These are phyloP conservation scores for Podargus strigoides DNA, from an alignment of 2,797 vertebrate genomes.

Conservation along the genomic window DNA sequence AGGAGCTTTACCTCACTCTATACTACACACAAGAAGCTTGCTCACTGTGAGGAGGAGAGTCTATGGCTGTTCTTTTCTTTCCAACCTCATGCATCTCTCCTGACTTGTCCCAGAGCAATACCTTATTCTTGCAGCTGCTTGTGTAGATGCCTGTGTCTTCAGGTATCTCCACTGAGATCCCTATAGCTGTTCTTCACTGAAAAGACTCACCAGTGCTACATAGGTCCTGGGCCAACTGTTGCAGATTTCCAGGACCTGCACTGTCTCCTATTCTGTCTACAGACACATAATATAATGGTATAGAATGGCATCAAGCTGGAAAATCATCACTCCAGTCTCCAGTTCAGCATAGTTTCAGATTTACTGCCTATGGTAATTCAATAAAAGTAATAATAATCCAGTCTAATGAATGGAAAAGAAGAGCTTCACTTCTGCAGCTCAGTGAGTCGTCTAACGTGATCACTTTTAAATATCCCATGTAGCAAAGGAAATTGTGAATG, in stretches of 20 bases:
- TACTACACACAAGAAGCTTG: background rate
- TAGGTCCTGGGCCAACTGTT: background rate
- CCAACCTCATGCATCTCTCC: background rate
- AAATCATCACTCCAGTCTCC: background rate
- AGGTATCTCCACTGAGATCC: background rate
- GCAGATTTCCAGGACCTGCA: background rate
- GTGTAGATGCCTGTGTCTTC: background rate
- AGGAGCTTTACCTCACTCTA: background rate
- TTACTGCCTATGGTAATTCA: background rate
- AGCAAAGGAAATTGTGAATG: background rate
- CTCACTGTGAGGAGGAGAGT: background rate
- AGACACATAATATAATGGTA: background rate
- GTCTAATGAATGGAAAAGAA: background rate
- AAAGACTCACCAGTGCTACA: background rate
- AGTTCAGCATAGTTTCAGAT: background rate
- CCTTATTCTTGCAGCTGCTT: background rate
- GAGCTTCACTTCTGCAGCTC: background rate
- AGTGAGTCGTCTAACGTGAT: background rate
- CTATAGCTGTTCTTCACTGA: background rate
- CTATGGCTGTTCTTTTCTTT: background rate
- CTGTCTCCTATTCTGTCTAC: background rate
- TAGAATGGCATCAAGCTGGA: background rate
- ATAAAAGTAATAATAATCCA: background rate
- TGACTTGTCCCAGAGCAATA: background rate
- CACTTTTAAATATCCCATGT: background rate